Percentiles rank a stretch among this genome's conserved stretches.
Conservation (phyloP, 2,113 vertebrate species). For the Clarias magur region DNA sequence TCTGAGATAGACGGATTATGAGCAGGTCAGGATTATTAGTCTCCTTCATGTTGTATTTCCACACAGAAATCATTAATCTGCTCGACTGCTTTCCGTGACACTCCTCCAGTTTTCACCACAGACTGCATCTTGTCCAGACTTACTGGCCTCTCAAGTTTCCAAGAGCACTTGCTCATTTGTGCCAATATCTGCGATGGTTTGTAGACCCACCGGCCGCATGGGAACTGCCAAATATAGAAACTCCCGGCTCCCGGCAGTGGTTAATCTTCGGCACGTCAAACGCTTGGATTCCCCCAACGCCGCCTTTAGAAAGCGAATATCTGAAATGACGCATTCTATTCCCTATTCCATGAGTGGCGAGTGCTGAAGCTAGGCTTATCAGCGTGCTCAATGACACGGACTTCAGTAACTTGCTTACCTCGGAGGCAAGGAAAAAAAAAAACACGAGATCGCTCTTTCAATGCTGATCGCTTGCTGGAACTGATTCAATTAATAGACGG, state of each 20-base stretch:
- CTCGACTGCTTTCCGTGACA: slow-evolving; percentile 27
- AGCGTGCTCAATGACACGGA: background rate
- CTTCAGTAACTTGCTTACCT: slow-evolving; percentile 20
- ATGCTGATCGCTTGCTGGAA: slow-evolving; percentile 41
- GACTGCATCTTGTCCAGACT: background rate
- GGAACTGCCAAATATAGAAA: slow-evolving; percentile 15
- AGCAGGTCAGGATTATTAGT: slow-evolving; percentile 4
- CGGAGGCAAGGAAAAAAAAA: background rate
- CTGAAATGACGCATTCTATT: background rate
- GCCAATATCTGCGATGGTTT: slow-evolving; percentile 33
- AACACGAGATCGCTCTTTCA: background rate
- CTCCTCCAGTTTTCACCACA: slow-evolving; percentile 32
- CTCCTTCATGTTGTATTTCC: slow-evolving; percentile 15
- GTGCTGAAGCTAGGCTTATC: slow-evolving; percentile 13
- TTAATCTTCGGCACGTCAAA: slow-evolving; percentile 34
- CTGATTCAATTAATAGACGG: slow-evolving; percentile 50
- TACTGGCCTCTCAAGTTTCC: slow-evolving; percentile 4
- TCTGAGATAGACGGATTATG: background rate
- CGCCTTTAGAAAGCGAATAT: slow-evolving; percentile 28
- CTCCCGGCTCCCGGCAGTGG: background rate
- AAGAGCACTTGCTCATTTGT: background rate
- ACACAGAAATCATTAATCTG: slow-evolving; percentile 20
- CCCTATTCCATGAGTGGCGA: background rate
- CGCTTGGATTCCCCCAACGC: slow-evolving; percentile 12
- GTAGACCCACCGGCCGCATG: slow-evolving; percentile 15